These are phyloP conservation scores for Diacarnus erythraeanus DNA, from an alignment of 37 sponge, comb jelly and placozoan species.

Conservation along the genomic window DNA sequence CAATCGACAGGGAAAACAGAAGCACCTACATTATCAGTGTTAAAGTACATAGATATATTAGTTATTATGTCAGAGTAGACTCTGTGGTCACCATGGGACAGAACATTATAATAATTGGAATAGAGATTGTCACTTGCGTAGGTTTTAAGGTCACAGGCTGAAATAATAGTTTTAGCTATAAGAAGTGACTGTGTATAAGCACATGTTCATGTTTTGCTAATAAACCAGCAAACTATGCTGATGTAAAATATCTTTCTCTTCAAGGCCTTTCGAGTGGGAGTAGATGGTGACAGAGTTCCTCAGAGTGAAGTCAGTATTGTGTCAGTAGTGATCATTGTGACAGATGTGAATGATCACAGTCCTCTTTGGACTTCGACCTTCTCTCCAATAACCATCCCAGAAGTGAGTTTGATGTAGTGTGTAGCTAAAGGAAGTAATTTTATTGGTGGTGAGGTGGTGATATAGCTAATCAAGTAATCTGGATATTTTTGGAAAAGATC, in stretches of 20 bases:
- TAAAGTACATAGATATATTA: background rate
- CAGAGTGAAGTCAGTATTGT: background rate
- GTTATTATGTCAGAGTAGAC: too few species aligned
- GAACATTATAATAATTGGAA: too few species aligned
- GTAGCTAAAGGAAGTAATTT: too few species aligned
- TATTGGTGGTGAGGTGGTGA: too few species aligned
- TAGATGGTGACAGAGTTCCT: background rate
- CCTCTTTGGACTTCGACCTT: slow-evolving; percentile 4
- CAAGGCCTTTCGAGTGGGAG: background rate
- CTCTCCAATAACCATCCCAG: background rate
- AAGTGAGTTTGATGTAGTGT: background rate
- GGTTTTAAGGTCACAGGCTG: too few species aligned
- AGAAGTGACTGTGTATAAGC: too few species aligned
- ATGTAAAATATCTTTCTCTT: background rate
- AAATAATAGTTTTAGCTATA: too few species aligned
- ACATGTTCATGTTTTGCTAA: too few species aligned
- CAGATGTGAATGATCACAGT: slow-evolving; percentile 37
- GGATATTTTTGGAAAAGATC: too few species aligned
- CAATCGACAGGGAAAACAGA: slow-evolving; percentile 23
- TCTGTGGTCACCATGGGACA: background rate
- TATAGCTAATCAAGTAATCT: too few species aligned
- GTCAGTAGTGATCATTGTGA: slow-evolving; percentile 12
- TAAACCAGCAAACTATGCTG: too few species aligned
- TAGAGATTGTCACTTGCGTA: too few species aligned
- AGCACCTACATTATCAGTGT: slow-evolving; percentile 16